Evolutionary conservation across 2,888 invertebrate species (phyloP).

Genomic region (Epiblema foenella): DNA sequence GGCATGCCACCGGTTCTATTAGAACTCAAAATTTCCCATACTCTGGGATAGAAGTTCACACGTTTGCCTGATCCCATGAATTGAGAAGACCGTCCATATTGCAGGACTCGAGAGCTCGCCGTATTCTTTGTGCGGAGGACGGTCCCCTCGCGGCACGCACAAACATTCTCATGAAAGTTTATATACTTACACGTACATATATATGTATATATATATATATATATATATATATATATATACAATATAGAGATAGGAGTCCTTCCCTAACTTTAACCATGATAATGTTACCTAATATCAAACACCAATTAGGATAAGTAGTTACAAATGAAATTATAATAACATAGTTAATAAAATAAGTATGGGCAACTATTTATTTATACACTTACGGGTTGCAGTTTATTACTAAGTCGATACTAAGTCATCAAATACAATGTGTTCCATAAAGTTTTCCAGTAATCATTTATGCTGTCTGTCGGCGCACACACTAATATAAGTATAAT

Average conservation of each 20-base stretch:
- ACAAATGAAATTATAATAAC: slow-evolving; percentile 61
- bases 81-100: slow-evolving; percentile 38
- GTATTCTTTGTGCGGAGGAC: slow-evolving; percentile 15
- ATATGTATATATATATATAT: too few relatives aligned
- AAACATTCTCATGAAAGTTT: slow-evolving; percentile 10
- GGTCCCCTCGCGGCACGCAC: slow-evolving; percentile 23
- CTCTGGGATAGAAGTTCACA: slow-evolving; percentile 12
- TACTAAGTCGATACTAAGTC: slow-evolving; percentile 51
- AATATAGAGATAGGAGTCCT: slow-evolving; percentile 29
- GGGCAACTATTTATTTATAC: slow-evolving; percentile 41
- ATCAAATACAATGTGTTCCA: slow-evolving; percentile 73
- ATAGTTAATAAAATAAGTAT: slow-evolving; percentile 38
- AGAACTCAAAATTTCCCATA: neutral
- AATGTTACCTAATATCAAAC: slow-evolving; percentile 67
- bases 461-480: slow-evolving; percentile 59
- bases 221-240: too few relatives aligned
- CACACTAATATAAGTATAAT: slow-evolving; percentile 62
- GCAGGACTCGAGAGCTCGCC: slow-evolving; percentile 25
- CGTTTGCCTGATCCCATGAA: slow-evolving; percentile 33
- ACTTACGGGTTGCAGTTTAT: slow-evolving; percentile 42
- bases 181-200: slow-evolving; percentile 13
- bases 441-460: slow-evolving; percentile 73
- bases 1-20: neutral
- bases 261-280: slow-evolving; percentile 59
- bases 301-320: slow-evolving; percentile 77